Evolutionary conservation across 1,140 invertebrate species (phyloP).

Genomic region (Pseudomyrmex pallidus): DNA sequence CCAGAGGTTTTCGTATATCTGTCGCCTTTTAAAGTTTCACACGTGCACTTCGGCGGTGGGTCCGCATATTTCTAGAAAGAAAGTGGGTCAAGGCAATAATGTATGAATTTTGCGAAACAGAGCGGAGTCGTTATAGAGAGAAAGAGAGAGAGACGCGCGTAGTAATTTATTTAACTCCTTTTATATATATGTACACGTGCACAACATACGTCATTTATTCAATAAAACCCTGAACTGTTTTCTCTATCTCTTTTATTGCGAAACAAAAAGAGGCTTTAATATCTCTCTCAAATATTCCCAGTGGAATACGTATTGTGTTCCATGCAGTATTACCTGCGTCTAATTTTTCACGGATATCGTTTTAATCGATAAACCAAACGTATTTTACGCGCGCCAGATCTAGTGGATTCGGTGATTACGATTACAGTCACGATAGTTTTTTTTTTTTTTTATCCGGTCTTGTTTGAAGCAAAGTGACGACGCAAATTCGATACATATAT

Average conservation of each 20-base stretch:
- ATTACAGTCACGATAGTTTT: constrained; percentile 43
- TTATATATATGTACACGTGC: no score
- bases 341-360: constrained; percentile 11
- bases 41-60: no score
- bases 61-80: constrained; percentile 29
- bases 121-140: neutral
- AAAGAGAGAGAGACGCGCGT: no score
- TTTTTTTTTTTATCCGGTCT: constrained; percentile 25
- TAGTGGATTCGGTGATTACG: constrained; percentile 12
- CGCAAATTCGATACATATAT: constrained; percentile 34
- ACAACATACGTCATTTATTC: no score
- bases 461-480: constrained; percentile 49
- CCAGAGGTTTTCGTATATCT: neutral
- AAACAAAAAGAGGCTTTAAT: no score
- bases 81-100: neutral
- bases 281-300: no score
- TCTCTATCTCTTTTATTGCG: no score
- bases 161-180: no score
- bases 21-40: constrained; percentile 6
- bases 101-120: no score
- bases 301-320: neutral
- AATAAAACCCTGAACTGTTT: no score
- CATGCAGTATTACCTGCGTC: neutral
- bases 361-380: constrained; percentile 47
- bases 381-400: neutral